Base-by-base conservation (phyloP, 2,888 invertebrate genomes). In the Netelia fuscicornis region DNA sequence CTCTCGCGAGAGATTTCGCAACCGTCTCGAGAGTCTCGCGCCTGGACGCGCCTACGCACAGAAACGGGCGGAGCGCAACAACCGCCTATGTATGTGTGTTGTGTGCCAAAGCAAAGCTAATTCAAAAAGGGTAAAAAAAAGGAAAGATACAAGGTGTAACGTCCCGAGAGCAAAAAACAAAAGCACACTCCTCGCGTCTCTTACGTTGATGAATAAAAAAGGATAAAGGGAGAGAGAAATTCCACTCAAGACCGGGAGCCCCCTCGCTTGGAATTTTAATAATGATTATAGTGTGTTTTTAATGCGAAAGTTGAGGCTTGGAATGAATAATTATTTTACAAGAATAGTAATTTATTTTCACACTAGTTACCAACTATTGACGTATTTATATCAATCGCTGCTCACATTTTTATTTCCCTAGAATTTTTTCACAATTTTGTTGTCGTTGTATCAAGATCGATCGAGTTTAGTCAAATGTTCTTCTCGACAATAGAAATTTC, bases 251-350 rank as follows among this genome's bases (percentile, higher is more conserved):
- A 93, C 93, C 92, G 91, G 93, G 92, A 93, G 93, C 93, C 92
- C 92, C 92, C 92, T 91, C 91, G 92, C 92, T 92, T 37, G 92
- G 92, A 93, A 93, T 93, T 93, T 93, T 92, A 93, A 93, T 93
- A 93, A 93, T 93, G 92, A 93, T 93, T 92, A 93, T 93, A 92
- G 92, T 92, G 91, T 93, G 92, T 93, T 93, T 37, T 37, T 37
- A 37, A 37, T 37, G 37, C 3, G 48, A 10, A 48, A 48, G 13
- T 48, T 11, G 6, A 37, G 37, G 37, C 37, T 37, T 37, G 13
- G 48, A 48, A 48, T 48, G 11, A 48, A 48, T 48, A 48, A 48
- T 48, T 48, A 48, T 48, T 13, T 37, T 37, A 37, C 1, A 37
- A 3, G 5, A 37, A 37, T 37, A 37, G 37, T 37, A 11, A 13